These are phyloP conservation scores for Cyclura pinguis DNA, from an alignment of 2,797 vertebrate genomes.

Conservation along the genomic window DNA sequence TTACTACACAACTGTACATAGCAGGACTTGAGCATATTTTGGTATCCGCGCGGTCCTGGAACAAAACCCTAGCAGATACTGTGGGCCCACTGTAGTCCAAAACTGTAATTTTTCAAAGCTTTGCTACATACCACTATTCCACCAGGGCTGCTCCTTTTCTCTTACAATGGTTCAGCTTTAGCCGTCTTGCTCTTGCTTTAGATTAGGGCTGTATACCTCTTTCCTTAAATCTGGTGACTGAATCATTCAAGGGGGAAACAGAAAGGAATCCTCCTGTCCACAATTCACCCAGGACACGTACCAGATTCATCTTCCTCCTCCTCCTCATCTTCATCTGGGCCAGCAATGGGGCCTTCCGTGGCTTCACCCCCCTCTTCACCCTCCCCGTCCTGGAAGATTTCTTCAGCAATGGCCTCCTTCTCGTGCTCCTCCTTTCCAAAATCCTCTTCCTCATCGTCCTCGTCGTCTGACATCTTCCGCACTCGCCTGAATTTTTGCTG, in stretches of 20 bases:
- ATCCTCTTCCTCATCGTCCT: conserved; percentile 94
- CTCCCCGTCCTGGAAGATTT: conserved; percentile 94
- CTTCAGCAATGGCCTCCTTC: conserved; percentile 95
- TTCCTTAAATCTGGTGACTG: neutral
- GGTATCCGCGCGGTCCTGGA: too few species aligned
- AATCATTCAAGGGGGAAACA: neutral
- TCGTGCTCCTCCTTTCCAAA: conserved; percentile 86
- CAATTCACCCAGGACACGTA: conserved; percentile 59
- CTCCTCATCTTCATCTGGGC: conserved; percentile 87
- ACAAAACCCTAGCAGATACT: too few species aligned
- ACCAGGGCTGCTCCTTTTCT: too few species aligned
- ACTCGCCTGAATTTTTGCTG: conserved; percentile 97
- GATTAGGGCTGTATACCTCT: too few species aligned
- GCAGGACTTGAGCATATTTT: too few species aligned
- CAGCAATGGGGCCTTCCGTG: conserved; percentile 84
- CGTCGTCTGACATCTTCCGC: conserved; percentile 96
- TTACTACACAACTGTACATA: too few species aligned
- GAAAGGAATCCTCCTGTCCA: neutral
- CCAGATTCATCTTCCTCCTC: conserved; percentile 97
- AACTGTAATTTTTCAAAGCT: too few species aligned
- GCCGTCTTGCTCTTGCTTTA: neutral
- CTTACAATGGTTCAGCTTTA: too few species aligned
- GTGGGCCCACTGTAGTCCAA: too few species aligned
- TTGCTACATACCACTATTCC: too few species aligned
- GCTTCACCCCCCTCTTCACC: conserved; percentile 93